These are phyloP conservation scores for Potorous gilbertii DNA, from an alignment of 2,797 vertebrate species.

Conservation along the genomic window DNA sequence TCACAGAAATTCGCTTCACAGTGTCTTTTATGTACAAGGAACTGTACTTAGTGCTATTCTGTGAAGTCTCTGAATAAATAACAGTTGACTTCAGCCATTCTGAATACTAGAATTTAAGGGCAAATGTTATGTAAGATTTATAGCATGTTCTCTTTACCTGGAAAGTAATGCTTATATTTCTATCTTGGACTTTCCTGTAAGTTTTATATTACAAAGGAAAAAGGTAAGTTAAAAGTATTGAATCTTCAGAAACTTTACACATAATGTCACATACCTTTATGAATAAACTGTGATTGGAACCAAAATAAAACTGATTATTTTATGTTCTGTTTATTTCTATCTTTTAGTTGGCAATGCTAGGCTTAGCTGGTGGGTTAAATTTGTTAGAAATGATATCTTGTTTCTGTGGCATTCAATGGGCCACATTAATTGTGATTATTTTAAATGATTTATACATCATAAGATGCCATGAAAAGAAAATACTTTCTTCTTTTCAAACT, in stretches of 20 bases:
- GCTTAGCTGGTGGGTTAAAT: constrained; percentile 3
- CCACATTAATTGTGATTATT: not conserved
- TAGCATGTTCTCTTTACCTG: constrained; percentile 1
- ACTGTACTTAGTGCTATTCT: not conserved
- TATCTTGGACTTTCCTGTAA: constrained; percentile 28
- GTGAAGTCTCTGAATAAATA: constrained; percentile 11
- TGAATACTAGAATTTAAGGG: not conserved
- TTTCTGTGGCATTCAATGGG: not conserved
- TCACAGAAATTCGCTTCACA: not conserved
- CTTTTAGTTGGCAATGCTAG: constrained; percentile 15
- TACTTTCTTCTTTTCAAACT: not conserved
- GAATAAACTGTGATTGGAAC: not conserved
- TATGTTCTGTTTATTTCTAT: constrained; percentile 17
- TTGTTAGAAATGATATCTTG: not conserved
- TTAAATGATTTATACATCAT: not conserved
- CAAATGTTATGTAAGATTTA: not conserved
- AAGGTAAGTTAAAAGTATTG: not conserved
- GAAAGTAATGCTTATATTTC: constrained; percentile 15
- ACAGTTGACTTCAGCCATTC: not conserved
- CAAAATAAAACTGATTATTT: not conserved
- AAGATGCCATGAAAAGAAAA: not conserved
- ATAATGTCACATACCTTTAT: not conserved
- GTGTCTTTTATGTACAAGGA: not conserved
- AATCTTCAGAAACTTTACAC: not conserved
- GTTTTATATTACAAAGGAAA: constrained; percentile 20